Conservation (phyloP, 2,797 vertebrate genomes). For the Macroramphosus scolopax region DNA sequence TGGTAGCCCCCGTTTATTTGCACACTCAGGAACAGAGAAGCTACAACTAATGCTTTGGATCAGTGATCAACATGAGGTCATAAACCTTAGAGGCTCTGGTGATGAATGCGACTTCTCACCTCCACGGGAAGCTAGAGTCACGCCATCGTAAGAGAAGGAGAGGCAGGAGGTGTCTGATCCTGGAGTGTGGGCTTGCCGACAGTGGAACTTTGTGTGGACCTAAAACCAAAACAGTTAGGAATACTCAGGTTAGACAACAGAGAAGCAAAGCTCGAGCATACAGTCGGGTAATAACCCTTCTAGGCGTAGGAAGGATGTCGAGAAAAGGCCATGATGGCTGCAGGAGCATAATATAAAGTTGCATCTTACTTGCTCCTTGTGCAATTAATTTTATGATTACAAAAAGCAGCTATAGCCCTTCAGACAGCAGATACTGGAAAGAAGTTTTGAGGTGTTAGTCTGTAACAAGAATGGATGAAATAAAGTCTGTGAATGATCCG, state of each 20-base stretch:
- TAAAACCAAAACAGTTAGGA: conserved; percentile 43
- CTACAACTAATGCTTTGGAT: not conserved
- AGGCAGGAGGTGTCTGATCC: conserved; percentile 91
- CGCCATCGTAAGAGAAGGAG: conserved; percentile 91
- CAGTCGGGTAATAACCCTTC: not conserved
- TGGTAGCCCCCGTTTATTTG: conserved; percentile 30
- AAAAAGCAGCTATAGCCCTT: too few relatives aligned
- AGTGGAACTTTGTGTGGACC: conserved; percentile 98
- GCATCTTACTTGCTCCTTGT: too few relatives aligned
- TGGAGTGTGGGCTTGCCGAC: conserved; percentile 88
- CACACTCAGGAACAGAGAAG: conserved; percentile 23
- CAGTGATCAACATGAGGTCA: conserved; percentile 5
- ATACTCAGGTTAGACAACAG: not conserved
- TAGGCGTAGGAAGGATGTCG: too few relatives aligned
- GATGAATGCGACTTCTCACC: conserved; percentile 72
- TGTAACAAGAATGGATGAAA: too few relatives aligned
- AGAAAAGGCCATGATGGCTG: not conserved
- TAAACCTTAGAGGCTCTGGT: not conserved
- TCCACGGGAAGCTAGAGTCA: conserved; percentile 89
- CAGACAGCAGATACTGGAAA: too few relatives aligned
- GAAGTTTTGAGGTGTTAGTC: too few relatives aligned
- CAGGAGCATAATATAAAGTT: not conserved
- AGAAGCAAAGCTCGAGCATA: not conserved
- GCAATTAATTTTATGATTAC: not conserved
- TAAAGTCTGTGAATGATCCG: too few relatives aligned